Percentiles rank a stretch among this genome's conserved stretches.
Evolutionary conservation across 2,888 invertebrate genomes (phyloP).

Genomic region (Cheilosia pagana): DNA sequence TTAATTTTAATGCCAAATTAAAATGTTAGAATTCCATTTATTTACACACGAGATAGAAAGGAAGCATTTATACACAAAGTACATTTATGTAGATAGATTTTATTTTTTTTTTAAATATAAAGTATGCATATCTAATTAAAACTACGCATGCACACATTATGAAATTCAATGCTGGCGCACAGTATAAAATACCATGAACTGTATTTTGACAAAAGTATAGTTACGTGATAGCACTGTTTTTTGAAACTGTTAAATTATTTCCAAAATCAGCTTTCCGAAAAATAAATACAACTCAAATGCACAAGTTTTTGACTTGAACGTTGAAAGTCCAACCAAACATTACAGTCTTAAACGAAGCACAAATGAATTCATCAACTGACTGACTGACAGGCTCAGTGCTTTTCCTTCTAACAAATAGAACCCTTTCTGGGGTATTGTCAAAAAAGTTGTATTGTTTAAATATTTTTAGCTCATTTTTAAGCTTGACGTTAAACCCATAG

Average conservation of each 20-base stretch:
- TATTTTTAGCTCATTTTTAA: no score
- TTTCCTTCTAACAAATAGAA: no score
- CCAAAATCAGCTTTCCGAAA: background rate
- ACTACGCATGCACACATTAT: slow-evolving; percentile 69
- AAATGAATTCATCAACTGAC: no score
- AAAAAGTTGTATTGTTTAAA: no score
- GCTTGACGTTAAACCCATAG: background rate
- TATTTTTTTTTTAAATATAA: background rate
- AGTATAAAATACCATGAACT: slow-evolving; percentile 66
- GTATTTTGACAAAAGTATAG: background rate
- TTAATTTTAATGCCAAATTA: background rate
- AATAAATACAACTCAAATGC: no score
- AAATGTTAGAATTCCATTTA: slow-evolving; percentile 58
- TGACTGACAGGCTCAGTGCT: no score
- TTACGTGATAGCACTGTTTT: background rate
- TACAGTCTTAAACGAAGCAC: no score
- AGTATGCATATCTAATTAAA: slow-evolving; percentile 27
- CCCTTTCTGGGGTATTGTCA: no score
- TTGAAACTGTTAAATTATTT: slow-evolving; percentile 1
- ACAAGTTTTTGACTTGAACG: no score
- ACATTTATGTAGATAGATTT: slow-evolving; percentile 13
- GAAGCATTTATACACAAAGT: slow-evolving; percentile 54
- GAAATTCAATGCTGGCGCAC: slow-evolving; percentile 76
- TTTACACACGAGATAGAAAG: slow-evolving; percentile 63
- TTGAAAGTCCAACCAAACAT: no score